Evolutionary conservation across 2,888 invertebrate genomes (phyloP), one percentile per base, ranked within the genome.

Genomic region (Agonopterix heracliana): DNA sequence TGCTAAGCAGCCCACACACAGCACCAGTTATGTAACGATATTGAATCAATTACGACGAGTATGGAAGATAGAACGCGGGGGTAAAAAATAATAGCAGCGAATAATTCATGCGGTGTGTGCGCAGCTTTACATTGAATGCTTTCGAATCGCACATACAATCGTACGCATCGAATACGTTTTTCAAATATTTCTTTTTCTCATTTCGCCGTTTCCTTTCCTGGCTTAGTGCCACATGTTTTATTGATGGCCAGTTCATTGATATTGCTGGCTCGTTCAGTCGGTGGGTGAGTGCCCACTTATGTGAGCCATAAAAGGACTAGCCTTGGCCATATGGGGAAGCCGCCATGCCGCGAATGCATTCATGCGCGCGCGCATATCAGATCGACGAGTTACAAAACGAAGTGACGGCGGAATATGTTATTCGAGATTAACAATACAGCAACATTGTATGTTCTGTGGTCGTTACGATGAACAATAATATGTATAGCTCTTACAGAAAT

Each of bases 171-270:
- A 73, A 76, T 81, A 58, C 77, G 77, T 81, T 81, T 83, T 83
- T 79, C 73, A 78, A 85, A 84, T 83, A 82, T 77, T 85, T 85
- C 82, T 86, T 87, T 81, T 87, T 86, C 83, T 84, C 79, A 76
- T 83, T 82, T 81, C 81, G 76, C 78, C 68, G 78, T 81, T 85
- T 84, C 87, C 87, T 88, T 87, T 86, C 74, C 80, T 82, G 87
- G 85, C 83, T 74, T 66, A 74, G 74, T 77, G 84, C 82, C 85
- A 83, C 81, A 88, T 87, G 88, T 88, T 87, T 87, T 87, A 88
- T 88, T 87, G 87, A 88, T 87, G 81, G 81, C 69, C 78, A 76
- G 86, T 87, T 87, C 87, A 88, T 88, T 88, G 88, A 88, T 88
- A 88, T 88, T 81, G 78, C 78, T 81, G 78, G 74, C 86, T 86